phyloP scores from a whole-genome alignment of 2,113 vertebrate species.

The Podarcis raffonei region DNA sequence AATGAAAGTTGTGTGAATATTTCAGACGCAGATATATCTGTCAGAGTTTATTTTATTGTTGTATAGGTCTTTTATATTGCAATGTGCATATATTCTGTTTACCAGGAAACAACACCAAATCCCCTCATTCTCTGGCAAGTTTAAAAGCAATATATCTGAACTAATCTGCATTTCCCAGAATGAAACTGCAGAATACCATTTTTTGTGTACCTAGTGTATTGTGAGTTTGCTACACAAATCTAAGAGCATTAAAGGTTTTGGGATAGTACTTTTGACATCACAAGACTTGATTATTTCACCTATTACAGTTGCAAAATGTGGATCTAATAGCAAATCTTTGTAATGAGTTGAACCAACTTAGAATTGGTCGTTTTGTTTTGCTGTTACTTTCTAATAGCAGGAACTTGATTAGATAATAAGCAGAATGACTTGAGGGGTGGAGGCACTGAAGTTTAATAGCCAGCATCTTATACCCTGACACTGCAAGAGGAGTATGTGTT shows the following conservation, averaged over 20 bases:
- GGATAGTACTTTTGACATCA: neutral
- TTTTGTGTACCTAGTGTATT: neutral
- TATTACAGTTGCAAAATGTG: constrained; percentile 24
- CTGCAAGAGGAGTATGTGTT: neutral
- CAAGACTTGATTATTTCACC: neutral
- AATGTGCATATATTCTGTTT: neutral
- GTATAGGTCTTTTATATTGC: neutral
- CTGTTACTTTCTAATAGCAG: constrained; percentile 41
- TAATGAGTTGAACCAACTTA: constrained; percentile 40
- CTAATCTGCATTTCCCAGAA: neutral
- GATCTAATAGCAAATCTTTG: constrained; percentile 27
- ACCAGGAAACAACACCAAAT: neutral
- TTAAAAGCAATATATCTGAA: neutral
- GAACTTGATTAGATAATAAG: constrained; percentile 36
- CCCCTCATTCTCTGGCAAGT: neutral
- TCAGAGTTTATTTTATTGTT: constrained; percentile 4
- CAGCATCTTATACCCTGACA: neutral
- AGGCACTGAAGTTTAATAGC: constrained; percentile 31
- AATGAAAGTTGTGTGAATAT: neutral
- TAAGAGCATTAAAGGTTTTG: neutral
- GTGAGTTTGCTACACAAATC: neutral
- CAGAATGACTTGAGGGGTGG: neutral
- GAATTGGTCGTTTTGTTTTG: constrained; percentile 10
- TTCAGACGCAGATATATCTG: neutral
- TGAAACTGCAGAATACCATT: neutral